A percentile compares a stretch with the other conserved stretches of the same genome.
Conservation (phyloP, 2,888 invertebrate genomes). For the Eupithecia vulgata region DNA sequence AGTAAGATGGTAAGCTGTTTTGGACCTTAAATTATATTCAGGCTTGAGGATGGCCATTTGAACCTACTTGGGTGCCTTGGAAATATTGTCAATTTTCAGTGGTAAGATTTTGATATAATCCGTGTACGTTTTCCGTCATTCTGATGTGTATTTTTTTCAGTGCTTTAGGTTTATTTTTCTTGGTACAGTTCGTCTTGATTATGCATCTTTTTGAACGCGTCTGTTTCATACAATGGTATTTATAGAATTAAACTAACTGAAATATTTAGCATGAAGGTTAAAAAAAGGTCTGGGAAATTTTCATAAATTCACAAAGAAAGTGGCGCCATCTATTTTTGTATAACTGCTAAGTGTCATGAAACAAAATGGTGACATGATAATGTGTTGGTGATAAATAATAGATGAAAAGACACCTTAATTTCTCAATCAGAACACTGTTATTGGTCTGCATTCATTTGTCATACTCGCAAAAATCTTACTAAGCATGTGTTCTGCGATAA, state of each 20-base stretch:
- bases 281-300: background rate
- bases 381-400: background rate
- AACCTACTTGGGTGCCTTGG: background rate
- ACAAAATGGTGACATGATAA: background rate
- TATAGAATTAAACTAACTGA: background rate
- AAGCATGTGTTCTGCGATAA: background rate
- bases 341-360: background rate
- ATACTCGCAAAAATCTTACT: background rate
- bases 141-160: slow-evolving; percentile 3
- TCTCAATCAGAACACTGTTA: background rate
- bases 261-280: background rate
- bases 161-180: background rate
- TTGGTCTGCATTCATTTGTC: background rate
- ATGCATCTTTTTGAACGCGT: background rate
- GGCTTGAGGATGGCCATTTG: background rate
- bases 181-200: background rate
- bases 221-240: slow-evolving; percentile 4
- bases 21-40: background rate
- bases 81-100: background rate
- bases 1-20: background rate
- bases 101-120: background rate
- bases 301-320: background rate
- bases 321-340: background rate
- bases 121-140: background rate
- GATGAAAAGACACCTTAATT: background rate